These are phyloP conservation scores for Halictus ligatus DNA, from an alignment of 2,888 invertebrate species.

Conservation along the genomic window DNA sequence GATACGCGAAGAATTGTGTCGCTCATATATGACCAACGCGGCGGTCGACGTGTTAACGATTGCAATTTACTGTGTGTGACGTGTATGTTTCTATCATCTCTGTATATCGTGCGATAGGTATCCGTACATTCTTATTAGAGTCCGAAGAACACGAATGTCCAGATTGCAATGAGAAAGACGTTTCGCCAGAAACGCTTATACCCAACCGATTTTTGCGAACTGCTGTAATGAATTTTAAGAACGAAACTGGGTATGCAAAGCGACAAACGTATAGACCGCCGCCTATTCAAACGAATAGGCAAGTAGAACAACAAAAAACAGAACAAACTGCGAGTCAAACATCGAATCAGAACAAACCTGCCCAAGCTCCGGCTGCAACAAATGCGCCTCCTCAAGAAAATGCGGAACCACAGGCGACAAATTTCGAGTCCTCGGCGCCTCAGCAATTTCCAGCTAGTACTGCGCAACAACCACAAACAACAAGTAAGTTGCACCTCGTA, in stretches of 20 bases:
- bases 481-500: conserved; percentile 58
- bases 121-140: conserved; percentile 94
- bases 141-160: conserved; percentile 98
- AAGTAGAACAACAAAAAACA: conserved; percentile 57
- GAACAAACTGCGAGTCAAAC: conserved; percentile 56
- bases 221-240: conserved; percentile 95
- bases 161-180: conserved; percentile 96
- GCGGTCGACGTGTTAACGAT: background rate
- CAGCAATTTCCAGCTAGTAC: conserved; percentile 50
- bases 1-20: background rate
- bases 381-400: conserved; percentile 55
- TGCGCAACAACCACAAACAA: conserved; percentile 59
- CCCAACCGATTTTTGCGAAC: conserved; percentile 96
- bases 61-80: background rate
- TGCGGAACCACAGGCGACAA: conserved; percentile 56
- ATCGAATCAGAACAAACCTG: conserved; percentile 52
- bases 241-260: conserved; percentile 95
- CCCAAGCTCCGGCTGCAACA: conserved; percentile 35
- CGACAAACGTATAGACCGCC: conserved; percentile 80
- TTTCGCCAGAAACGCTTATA: conserved; percentile 96
- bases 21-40: background rate
- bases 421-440: conserved; percentile 48
- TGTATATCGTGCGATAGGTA: conserved; percentile 86
- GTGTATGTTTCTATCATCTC: conserved; percentile 28
- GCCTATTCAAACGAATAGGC: conserved; percentile 51